Evolutionary conservation across 2,113 vertebrate genomes (phyloP).

Genomic region (Excalfactoria chinensis): DNA sequence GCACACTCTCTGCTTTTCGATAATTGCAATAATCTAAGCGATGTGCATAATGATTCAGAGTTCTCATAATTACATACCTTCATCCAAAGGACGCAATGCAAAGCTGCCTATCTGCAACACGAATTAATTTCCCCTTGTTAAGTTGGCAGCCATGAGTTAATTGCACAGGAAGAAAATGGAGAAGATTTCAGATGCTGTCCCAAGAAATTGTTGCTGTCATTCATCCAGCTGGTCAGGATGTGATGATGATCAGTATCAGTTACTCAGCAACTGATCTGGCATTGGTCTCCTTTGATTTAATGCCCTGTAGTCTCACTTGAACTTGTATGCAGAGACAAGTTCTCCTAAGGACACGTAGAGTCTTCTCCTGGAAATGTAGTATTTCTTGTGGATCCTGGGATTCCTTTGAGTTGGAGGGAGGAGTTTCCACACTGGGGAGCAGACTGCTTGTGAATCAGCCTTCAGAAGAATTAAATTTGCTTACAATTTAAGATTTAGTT

Average conservation of each 20-base stretch:
- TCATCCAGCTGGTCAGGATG: constrained; percentile 49
- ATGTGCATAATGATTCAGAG: background rate
- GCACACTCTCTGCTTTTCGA: background rate
- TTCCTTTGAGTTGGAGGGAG: constrained; percentile 28
- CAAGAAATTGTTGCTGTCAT: constrained; percentile 53
- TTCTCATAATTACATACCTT: constrained; percentile 17
- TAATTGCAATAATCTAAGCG: constrained; percentile 6
- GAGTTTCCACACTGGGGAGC: background rate
- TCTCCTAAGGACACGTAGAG: constrained; percentile 43
- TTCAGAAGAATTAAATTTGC: constrained; percentile 28
- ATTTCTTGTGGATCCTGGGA: constrained; percentile 22
- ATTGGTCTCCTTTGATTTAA: constrained; percentile 30
- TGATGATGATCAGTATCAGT: constrained; percentile 59
- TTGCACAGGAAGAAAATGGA: background rate
- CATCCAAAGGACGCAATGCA: background rate
- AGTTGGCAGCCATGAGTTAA: background rate
- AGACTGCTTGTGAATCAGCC: background rate
- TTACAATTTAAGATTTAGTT: constrained; percentile 29
- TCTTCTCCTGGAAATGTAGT: background rate
- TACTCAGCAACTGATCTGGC: constrained; percentile 50
- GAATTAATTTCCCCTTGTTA: background rate
- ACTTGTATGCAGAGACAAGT: background rate
- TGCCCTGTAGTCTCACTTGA: background rate
- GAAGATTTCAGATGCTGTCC: constrained; percentile 22
- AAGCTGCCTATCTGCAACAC: background rate